Base-by-base conservation (phyloP, 53 echinoderm and acorn worm species). In the Patiria pectinifera region DNA sequence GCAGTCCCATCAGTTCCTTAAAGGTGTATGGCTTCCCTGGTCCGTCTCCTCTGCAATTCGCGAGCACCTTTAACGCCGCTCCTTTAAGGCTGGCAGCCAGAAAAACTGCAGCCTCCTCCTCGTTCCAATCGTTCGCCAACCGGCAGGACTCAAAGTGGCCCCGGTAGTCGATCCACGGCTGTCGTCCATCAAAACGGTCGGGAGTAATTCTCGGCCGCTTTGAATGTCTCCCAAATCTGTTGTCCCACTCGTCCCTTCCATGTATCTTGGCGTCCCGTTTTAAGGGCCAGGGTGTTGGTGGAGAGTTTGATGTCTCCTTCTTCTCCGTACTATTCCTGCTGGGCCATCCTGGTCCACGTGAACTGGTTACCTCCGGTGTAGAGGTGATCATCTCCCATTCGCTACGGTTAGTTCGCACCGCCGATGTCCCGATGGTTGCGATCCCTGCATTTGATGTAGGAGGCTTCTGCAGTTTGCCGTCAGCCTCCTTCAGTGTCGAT, bases 131-230 rank as follows among this genome's bases (percentile, higher is more conserved):
- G 24, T 91, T 91, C 2, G 92, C 92, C 61, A 75, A 5, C 35
- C 75, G 5, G 70, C 92, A 91, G 4, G 92, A 69, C n/a, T 91
- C 92, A 24, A 91, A 91, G 83, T 91, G 92, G 21, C 85, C 53
- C 25, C n/a, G 25, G 66, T 91, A 91, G n/a, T 91, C 82, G 3
- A 45, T 82, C 91, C 91, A 91, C 19, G 92, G 85, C 71, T 71
- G 71, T 71, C 22, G 71, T 71, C 71, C 53, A 53, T 53, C 53
- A 53, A 53, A 53, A 8, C 53, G 53, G 53, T 53, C 53, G 53
- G 53, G 53, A 8, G 5, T 53, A 35, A 35, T 53, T 2, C 53
- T 53, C 53, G 53, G 53, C 53, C 1, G 53, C 53, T 53, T 53
- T 53, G 71, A 22, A 22, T 71, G 71, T 22, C 22, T 71, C 19